A percentile compares a stretch with the other conserved stretches of the same genome.
Evolutionary conservation across 1,140 invertebrate species (phyloP).

Genomic region (Solen grandis): DNA sequence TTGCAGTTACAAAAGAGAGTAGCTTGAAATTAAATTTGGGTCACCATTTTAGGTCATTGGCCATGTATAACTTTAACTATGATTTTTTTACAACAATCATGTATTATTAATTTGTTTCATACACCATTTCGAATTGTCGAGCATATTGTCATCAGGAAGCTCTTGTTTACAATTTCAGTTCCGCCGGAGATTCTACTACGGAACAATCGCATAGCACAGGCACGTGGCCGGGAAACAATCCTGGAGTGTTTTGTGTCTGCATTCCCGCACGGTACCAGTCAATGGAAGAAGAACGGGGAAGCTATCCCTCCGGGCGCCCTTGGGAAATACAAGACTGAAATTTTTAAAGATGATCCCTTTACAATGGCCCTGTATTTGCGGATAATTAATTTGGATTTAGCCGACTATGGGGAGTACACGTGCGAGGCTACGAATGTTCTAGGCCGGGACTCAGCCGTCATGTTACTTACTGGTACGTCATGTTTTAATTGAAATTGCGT

Average conservation of each 20-base stretch:
- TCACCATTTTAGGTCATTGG: no score
- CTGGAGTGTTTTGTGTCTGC: slow-evolving; percentile 94
- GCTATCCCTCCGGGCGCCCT: background rate
- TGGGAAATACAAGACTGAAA: slow-evolving; percentile 87
- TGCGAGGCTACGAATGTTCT: slow-evolving; percentile 95
- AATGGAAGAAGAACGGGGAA: slow-evolving; percentile 90
- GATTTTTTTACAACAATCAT: no score
- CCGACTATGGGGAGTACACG: slow-evolving; percentile 93
- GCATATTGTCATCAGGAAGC: no score
- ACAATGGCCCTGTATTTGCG: slow-evolving; percentile 91
- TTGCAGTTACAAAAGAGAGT: no score
- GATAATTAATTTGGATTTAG: slow-evolving; percentile 88
- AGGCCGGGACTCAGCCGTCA: slow-evolving; percentile 90
- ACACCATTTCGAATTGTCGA: no score
- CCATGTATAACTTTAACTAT: no score
- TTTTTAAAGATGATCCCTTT: slow-evolving; percentile 87
- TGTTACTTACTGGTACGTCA: slow-evolving; percentile 91
- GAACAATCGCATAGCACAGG: slow-evolving; percentile 71
- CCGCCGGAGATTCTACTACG: slow-evolving; percentile 75
- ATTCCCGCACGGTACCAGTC: slow-evolving; percentile 91
- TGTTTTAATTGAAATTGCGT: no score
- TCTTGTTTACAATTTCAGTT: slow-evolving; percentile 65
- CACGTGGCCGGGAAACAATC: slow-evolving; percentile 80
- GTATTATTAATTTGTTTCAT: no score
- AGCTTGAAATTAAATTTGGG: no score